A percentile compares a stretch with the other conserved stretches of the same genome.
These are phyloP conservation scores for Synergus itoensis DNA, from an alignment of 2,888 invertebrate genomes.

Conservation along the genomic window DNA sequence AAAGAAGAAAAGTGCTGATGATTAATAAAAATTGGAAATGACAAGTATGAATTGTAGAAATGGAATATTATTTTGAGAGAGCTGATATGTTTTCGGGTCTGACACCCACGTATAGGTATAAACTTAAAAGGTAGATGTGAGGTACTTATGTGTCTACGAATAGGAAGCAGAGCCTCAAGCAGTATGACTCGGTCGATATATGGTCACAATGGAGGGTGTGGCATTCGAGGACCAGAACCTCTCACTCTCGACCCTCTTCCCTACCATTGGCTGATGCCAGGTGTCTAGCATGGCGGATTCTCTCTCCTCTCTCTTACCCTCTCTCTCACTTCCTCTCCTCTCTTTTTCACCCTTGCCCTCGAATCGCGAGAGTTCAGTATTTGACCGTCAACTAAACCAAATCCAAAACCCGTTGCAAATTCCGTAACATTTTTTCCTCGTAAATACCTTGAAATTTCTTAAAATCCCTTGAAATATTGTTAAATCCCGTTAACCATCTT, in stretches of 20 bases:
- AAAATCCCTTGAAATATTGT: too few relatives aligned
- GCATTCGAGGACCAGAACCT: conserved; percentile 74
- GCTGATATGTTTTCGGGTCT: conserved; percentile 12
- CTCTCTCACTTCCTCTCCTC: conserved; percentile 21
- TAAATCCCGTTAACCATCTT: too few relatives aligned
- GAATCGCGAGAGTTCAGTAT: not conserved
- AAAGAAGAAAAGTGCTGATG: not conserved
- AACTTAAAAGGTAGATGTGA: not conserved
- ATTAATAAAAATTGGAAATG: conserved; percentile 4
- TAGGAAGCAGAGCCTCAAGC: conserved; percentile 43
- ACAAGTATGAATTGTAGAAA: not conserved
- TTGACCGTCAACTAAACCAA: conserved; percentile 21
- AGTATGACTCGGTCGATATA: conserved; percentile 70
- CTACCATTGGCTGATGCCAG: conserved; percentile 71
- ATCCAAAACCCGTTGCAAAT: not conserved
- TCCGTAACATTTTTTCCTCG: too few relatives aligned
- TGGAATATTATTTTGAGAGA: not conserved
- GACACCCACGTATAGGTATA: conserved; percentile 31
- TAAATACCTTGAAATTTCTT: too few relatives aligned
- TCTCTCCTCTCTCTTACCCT: conserved; percentile 43
- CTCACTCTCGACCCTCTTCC: conserved; percentile 63
- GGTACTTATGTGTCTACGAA: conserved; percentile 8
- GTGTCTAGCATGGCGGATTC: conserved; percentile 71
- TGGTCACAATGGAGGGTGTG: conserved; percentile 75
- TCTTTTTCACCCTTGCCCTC: conserved; percentile 11